Conservation (phyloP, 2,888 invertebrate species). For the Monoplex corrugatus region DNA sequence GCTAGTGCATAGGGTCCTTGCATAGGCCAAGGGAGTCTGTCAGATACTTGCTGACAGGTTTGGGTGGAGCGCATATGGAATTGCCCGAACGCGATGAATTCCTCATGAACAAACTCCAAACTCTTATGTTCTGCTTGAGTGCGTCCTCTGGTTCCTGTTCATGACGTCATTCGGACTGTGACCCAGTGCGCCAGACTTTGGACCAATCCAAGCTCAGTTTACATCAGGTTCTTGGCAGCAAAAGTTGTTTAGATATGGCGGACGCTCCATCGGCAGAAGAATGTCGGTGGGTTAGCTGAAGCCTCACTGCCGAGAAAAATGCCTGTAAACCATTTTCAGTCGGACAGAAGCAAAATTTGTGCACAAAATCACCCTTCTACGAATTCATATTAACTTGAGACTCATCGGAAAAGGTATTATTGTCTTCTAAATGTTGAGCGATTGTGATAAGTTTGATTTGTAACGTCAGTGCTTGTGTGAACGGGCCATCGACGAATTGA, state of each 20-base stretch:
- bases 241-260: constrained; percentile 49
- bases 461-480: not conserved
- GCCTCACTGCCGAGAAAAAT: not conserved
- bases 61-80: too few species aligned
- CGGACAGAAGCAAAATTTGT: not conserved
- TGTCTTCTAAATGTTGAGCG: not conserved
- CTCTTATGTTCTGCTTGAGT: too few species aligned
- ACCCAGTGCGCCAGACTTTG: too few species aligned
- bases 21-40: too few species aligned
- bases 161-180: not conserved
- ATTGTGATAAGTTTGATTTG: not conserved
- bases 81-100: too few species aligned
- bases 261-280: not conserved
- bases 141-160: not conserved
- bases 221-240: constrained; percentile 11
- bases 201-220: constrained; percentile 29
- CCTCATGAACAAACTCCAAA: too few species aligned
- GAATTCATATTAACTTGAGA: not conserved
- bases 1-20: too few species aligned
- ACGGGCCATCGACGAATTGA: not conserved
- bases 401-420: not conserved
- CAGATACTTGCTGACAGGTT: too few species aligned
- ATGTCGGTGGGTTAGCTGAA: not conserved
- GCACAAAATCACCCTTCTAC: not conserved
- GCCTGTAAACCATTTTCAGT: not conserved